phyloP scores from a whole-genome alignment of 1,140 invertebrate species.

The Tetragonula clypearis region DNA sequence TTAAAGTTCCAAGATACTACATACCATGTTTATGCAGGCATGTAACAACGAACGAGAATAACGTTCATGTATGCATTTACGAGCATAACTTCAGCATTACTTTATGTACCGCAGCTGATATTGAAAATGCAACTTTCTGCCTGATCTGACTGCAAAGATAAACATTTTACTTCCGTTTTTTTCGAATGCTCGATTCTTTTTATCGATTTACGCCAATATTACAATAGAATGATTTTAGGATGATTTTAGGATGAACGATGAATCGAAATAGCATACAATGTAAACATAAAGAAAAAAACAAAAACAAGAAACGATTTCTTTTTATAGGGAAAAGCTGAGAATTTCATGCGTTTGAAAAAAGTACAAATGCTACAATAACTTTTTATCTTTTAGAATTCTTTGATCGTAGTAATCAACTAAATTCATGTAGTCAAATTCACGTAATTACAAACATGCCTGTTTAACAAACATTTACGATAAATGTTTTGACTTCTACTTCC shows the following conservation, averaged over 20 bases:
- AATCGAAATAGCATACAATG: background rate
- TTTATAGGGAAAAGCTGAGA: background rate
- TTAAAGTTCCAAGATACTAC: constrained; percentile 52
- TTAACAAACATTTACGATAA: background rate
- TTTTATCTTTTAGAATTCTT: too few species aligned
- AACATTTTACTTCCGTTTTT: background rate
- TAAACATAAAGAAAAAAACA: background rate
- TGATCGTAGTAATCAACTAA: background rate
- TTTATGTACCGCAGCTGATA: constrained; percentile 26
- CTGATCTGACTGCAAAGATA: background rate
- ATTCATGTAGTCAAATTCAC: background rate
- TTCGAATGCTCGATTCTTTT: background rate
- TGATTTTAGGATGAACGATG: background rate
- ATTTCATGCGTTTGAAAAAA: too few species aligned
- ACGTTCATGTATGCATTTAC: constrained; percentile 46
- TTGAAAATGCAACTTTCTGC: background rate
- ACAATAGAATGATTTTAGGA: too few species aligned
- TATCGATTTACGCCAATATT: too few species aligned
- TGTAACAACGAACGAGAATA: constrained; percentile 59
- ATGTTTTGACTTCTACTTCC: background rate
- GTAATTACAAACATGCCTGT: background rate
- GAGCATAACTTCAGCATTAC: constrained; percentile 31
- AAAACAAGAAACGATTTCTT: background rate
- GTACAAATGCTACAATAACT: too few species aligned
- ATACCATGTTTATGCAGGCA: constrained; percentile 56